Percentiles rank a stretch among this genome's conserved stretches.
These are phyloP conservation scores for Thamnophis sirtalis DNA, from an alignment of 2,113 vertebrate species.

Conservation along the genomic window DNA sequence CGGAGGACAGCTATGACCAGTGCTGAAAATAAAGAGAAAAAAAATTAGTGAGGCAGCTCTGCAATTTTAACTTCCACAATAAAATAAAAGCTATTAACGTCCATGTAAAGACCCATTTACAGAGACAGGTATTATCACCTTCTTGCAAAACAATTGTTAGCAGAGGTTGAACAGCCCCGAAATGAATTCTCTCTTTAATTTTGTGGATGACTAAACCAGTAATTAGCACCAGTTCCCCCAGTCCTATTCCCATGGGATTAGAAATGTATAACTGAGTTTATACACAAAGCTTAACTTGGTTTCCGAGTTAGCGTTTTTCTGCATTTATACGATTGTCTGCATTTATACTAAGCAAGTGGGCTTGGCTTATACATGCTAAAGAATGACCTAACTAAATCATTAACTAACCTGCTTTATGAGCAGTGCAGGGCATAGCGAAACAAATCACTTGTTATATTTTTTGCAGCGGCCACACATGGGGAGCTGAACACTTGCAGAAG, in stretches of 20 bases:
- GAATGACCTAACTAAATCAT: background rate
- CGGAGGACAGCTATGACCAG: constrained; percentile 81
- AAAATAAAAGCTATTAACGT: rapidly evolving
- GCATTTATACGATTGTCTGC: background rate
- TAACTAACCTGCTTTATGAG: background rate
- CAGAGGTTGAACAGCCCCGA: background rate
- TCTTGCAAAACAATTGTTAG: too few species aligned
- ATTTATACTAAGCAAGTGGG: background rate
- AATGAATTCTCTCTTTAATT: background rate
- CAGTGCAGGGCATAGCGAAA: background rate
- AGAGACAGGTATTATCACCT: background rate
- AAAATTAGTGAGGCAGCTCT: background rate
- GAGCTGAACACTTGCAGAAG: background rate
- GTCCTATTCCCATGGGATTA: background rate
- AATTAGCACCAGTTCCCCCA: background rate
- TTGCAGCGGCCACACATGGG: background rate
- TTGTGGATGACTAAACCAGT: background rate
- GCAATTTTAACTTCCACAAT: rapidly evolving
- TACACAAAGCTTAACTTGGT: background rate
- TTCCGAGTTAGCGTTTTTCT: background rate
- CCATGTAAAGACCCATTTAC: background rate
- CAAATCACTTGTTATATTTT: background rate
- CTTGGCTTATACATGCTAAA: background rate
- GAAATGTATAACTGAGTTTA: background rate
- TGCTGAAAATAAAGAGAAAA: constrained; percentile 66